Conservation (phyloP, 2,113 vertebrate genomes). For the Pomatorhinus ruficollis region DNA sequence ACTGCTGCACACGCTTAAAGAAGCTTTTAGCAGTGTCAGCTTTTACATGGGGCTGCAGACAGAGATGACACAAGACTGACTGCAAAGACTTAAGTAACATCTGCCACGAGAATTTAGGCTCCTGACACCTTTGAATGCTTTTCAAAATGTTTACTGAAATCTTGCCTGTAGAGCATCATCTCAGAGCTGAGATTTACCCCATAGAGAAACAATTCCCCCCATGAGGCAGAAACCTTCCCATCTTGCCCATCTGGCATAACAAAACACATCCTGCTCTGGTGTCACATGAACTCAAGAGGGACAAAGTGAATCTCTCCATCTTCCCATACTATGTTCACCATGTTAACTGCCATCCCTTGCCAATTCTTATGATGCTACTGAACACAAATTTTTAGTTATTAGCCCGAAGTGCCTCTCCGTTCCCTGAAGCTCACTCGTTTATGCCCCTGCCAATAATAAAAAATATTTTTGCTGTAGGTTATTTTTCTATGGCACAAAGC, state of each 20-base stretch:
- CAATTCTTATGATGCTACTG: background rate
- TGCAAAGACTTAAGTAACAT: background rate
- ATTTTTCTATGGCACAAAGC: background rate
- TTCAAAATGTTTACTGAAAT: background rate
- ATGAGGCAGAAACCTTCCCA: background rate
- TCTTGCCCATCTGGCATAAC: background rate
- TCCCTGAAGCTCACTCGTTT: background rate
- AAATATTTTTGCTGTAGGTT: background rate
- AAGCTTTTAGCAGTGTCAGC: background rate
- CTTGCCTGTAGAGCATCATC: background rate
- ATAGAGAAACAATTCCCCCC: background rate
- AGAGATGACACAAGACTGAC: background rate
- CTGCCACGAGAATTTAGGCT: background rate
- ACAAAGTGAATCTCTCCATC: background rate
- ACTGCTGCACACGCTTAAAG: background rate
- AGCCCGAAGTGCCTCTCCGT: background rate
- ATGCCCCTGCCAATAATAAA: background rate
- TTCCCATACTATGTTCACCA: background rate
- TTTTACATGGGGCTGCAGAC: background rate
- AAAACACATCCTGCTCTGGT: background rate
- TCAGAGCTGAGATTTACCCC: background rate
- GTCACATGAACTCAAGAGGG: background rate
- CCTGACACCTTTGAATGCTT: background rate
- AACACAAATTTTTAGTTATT: background rate
- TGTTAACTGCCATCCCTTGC: background rate